phyloP scores from a whole-genome alignment of 1,140 invertebrate species.

The Calycopis cecrops region DNA sequence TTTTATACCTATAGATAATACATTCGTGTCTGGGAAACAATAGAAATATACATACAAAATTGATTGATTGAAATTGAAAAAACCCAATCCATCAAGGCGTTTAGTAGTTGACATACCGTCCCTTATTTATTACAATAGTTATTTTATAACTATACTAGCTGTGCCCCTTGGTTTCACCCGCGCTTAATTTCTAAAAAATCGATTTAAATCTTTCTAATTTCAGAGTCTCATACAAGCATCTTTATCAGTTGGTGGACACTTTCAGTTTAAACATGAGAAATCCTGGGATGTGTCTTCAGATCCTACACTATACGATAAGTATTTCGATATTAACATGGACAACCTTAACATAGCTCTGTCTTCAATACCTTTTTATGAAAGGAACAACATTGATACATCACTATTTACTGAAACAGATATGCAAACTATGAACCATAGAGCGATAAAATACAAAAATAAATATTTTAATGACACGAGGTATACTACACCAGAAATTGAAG shows the following conservation, averaged over 20 bases:
- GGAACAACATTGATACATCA: conserved; percentile 48
- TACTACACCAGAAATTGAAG: conserved; percentile 49
- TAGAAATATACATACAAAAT: too few species aligned
- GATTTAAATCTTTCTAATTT: too few species aligned
- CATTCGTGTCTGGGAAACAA: too few species aligned
- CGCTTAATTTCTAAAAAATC: too few species aligned
- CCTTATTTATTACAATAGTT: too few species aligned
- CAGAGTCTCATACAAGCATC: conserved; percentile 61
- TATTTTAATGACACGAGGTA: conserved; percentile 61
- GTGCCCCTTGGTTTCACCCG: too few species aligned
- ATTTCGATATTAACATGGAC: conserved; percentile 66
- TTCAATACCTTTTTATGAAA: conserved; percentile 64
- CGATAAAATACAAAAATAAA: conserved; percentile 61
- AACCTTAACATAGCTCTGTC: conserved; percentile 46
- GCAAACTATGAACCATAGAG: conserved; percentile 56
- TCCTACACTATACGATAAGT: conserved; percentile 58
- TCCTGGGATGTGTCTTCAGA: conserved; percentile 56
- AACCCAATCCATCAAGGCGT: too few species aligned
- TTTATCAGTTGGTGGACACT: conserved; percentile 62
- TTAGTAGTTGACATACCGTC: too few species aligned
- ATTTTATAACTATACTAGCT: too few species aligned
- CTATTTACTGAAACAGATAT: conserved; percentile 56
- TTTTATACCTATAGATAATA: too few species aligned
- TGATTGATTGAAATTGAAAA: too few species aligned
- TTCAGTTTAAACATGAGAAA: conserved; percentile 74